Conservation (phyloP, 2,797 vertebrate species). For the Amphiprion clarkii region DNA sequence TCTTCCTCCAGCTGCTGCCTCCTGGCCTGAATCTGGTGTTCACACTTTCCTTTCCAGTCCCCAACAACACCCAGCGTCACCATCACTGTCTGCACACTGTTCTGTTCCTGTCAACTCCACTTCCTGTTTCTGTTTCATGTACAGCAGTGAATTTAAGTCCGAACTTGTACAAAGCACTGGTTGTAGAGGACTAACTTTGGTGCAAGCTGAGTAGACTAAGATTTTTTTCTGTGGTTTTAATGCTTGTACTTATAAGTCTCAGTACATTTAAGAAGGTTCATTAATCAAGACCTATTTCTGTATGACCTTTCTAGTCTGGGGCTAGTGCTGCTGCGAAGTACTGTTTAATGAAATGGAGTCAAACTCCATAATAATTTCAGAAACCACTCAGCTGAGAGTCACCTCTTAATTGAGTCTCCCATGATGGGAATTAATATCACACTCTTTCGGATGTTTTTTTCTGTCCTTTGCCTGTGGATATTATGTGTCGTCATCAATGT, state of each 20-base stretch:
- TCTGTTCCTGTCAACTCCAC: constrained; percentile 28
- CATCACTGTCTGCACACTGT: constrained; percentile 19
- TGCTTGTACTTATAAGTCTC: constrained; percentile 19
- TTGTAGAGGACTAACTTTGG: neutral
- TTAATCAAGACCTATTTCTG: constrained; percentile 44
- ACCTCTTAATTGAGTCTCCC: constrained; percentile 43
- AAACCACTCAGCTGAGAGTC: constrained; percentile 37
- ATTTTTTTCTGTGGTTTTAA: constrained; percentile 13
- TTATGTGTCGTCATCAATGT: constrained; percentile 65
- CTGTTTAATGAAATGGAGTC: constrained; percentile 45
- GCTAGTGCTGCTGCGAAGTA: constrained; percentile 28
- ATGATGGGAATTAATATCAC: constrained; percentile 26
- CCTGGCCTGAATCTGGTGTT: constrained; percentile 28
- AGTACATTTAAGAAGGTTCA: constrained; percentile 37
- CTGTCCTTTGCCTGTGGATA: constrained; percentile 58
- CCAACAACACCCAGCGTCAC: constrained; percentile 30
- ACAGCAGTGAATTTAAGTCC: neutral
- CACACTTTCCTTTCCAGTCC: constrained; percentile 45
- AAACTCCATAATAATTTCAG: constrained; percentile 42
- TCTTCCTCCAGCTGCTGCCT: constrained; percentile 52
- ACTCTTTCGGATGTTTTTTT: constrained; percentile 39
- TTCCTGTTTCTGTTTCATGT: neutral
- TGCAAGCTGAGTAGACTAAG: neutral
- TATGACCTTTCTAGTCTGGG: constrained; percentile 39
- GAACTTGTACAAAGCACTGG: neutral